Base-by-base conservation (phyloP, 2,888 invertebrate genomes). In the Caenorhabditis virilis region DNA sequence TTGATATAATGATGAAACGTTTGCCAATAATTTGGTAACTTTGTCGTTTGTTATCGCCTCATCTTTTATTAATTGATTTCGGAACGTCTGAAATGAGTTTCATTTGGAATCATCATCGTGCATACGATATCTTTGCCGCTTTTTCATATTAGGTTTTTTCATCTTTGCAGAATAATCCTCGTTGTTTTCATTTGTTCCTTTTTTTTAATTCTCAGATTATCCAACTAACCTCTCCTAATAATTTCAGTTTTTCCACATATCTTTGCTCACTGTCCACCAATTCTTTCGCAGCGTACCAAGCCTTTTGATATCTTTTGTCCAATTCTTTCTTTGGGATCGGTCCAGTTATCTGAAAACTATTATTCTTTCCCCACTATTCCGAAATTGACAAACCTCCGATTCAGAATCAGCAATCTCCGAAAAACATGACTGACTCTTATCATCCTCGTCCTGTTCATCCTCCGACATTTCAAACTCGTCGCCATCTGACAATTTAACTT, bases 1-100 rank as follows among this genome's bases (percentile, higher is more conserved):
- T 74, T 87, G 87, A 78, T 88, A 88, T 52, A 89, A 87, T 36
- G 88, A 88, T 71, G 88, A 88, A 47, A 88, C 86, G 79, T 89
- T 89, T 22, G 89, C 87, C 80, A 89, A 89, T 85, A 89, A 88
- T 67, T 87, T 70, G 13, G 52, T 60, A 53, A 88, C 85, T 35
- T 69, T 68, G 49, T 76, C 72, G 27, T 86, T 85, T 11, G 88
- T 87, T 69, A 89, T 86, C 85, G 88, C 83, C 74, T 89, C 88
- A 77, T 88, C 88, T 65, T 87, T 86, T 71, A 87, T 87, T 13
- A 89, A 86, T 42, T 87, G 84, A 71, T 87, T 87, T 74, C 88
- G 88, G 80, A 89, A 89, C 38, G 85, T 84, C 86, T 87, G 78
- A 18, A 79, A 69, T 26, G 39, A 20, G 26, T 0, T 22, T 13